These are phyloP conservation scores for Podarcis raffonei DNA, from an alignment of 2,113 vertebrate genomes.

Conservation along the genomic window DNA sequence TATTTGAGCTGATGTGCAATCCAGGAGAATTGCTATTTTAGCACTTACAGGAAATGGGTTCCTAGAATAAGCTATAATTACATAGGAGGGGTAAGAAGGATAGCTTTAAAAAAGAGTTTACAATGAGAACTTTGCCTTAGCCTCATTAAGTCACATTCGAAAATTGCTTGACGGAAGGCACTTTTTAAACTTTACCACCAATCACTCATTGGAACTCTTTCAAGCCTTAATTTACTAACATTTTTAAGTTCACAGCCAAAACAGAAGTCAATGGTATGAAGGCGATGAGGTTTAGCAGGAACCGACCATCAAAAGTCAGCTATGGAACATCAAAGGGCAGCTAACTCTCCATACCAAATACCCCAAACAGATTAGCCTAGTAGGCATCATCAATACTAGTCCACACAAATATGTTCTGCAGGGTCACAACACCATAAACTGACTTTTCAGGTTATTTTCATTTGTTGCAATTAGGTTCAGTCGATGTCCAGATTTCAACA, in stretches of 20 bases:
- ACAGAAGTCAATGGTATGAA: neutral
- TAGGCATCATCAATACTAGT: neutral
- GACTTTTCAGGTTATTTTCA: neutral
- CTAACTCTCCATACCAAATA: neutral
- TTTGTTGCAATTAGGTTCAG: neutral
- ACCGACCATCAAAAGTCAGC: neutral
- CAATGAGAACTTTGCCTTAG: conserved; percentile 2
- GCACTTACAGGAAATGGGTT: neutral
- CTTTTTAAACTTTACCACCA: neutral
- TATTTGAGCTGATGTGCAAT: neutral
- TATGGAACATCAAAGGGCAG: neutral
- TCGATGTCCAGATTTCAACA: too few relatives aligned
- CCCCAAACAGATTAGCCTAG: neutral
- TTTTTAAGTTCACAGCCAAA: neutral
- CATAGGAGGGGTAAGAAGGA: neutral
- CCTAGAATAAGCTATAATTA: conserved; percentile 5
- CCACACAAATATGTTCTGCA: neutral
- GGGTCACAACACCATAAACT: neutral
- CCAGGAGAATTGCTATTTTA: conserved; percentile 1
- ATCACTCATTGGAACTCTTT: neutral
- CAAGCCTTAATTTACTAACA: neutral
- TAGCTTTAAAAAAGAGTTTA: neutral
- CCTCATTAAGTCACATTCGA: neutral
- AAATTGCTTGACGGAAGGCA: neutral
- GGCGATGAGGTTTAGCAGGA: neutral